A percentile compares a stretch with the other conserved stretches of the same genome.
Conservation (phyloP, 2,888 invertebrate species). For the Polia nebulosa region DNA sequence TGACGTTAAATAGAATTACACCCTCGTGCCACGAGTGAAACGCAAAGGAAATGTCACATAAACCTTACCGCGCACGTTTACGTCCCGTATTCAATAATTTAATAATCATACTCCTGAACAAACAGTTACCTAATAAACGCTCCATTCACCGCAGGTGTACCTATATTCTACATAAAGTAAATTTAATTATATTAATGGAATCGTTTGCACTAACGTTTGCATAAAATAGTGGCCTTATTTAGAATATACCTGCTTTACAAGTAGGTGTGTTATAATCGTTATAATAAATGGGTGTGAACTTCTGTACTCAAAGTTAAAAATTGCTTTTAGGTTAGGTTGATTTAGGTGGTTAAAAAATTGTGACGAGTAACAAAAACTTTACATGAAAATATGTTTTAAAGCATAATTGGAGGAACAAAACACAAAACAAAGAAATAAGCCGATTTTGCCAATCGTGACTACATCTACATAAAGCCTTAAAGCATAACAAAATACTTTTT, state of each 20-base stretch:
- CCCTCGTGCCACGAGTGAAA: conserved; percentile 2
- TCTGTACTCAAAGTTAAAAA: conserved; percentile 20
- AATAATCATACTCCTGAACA: conserved; percentile 40
- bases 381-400: conserved; percentile 21
- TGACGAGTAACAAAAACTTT: conserved; percentile 33
- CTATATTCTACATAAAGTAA: conserved; percentile 48
- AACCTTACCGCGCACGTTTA: background rate
- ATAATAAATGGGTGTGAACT: conserved; percentile 45
- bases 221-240: conserved; percentile 43
- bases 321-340: conserved; percentile 42
- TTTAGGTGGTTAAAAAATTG: conserved; percentile 49
- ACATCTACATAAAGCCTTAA: conserved; percentile 74
- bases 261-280: conserved; percentile 43
- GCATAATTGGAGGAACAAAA: conserved; percentile 26
- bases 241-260: conserved; percentile 16
- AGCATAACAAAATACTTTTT: conserved; percentile 63
- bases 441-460: conserved; percentile 71
- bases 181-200: conserved; percentile 51
- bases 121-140: conserved; percentile 38
- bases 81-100: conserved; percentile 39
- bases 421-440: conserved; percentile 62
- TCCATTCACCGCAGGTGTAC: conserved; percentile 41
- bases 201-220: conserved; percentile 41
- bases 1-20: conserved; percentile 10
- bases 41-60: conserved; percentile 4